phyloP scores from a whole-genome alignment of 2,797 vertebrate species.

The Propithecus perrieri region DNA sequence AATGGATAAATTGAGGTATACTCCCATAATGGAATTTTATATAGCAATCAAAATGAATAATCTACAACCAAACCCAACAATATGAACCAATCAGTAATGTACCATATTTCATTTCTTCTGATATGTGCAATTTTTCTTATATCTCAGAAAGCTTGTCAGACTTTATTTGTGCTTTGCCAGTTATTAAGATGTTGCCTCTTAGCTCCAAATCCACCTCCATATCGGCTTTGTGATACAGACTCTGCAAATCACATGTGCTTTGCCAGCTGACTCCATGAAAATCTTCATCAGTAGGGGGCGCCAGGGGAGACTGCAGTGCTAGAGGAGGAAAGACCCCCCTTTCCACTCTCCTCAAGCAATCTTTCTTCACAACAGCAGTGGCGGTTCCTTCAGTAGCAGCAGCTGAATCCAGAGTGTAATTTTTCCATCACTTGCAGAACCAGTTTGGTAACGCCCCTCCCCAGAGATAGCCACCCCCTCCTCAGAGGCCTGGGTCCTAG shows the following conservation, averaged over 20 bases:
- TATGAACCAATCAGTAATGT: neutral
- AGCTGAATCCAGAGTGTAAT: neutral
- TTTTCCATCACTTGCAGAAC: neutral
- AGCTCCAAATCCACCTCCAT: neutral
- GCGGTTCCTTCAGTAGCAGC: neutral
- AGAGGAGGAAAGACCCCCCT: neutral
- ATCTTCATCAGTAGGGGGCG: neutral
- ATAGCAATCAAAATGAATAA: neutral
- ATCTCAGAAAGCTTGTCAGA: slow-evolving; percentile 3
- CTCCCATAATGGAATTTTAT: neutral
- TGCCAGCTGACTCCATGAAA: neutral
- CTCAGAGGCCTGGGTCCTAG: neutral
- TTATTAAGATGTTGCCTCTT: neutral
- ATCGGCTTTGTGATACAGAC: neutral
- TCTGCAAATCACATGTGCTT: neutral
- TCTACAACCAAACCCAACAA: neutral
- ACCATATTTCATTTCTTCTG: neutral
- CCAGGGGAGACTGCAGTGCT: neutral
- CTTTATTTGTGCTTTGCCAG: neutral
- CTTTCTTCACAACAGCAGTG: neutral
- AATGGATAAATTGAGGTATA: neutral
- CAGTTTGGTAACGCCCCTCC: neutral
- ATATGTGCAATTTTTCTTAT: neutral
- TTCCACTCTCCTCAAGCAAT: neutral
- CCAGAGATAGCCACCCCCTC: neutral